These are phyloP conservation scores for Drosophila varians DNA, from an alignment of 1,140 invertebrate genomes.

Conservation along the genomic window DNA sequence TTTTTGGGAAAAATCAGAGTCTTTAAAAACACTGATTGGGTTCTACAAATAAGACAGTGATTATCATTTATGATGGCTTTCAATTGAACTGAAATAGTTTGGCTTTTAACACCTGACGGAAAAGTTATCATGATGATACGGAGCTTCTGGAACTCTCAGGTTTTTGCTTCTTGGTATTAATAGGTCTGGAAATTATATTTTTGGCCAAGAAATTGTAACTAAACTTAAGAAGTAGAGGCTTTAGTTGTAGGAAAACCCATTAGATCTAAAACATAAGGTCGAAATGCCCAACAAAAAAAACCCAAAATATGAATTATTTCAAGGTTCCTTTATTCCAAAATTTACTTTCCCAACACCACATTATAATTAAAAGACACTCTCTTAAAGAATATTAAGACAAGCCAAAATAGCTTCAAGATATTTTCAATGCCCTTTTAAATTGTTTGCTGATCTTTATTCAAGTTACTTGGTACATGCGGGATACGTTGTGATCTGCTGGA, in stretches of 20 bases:
- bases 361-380: too few relatives aligned
- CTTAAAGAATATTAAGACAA: too few relatives aligned
- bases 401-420: not conserved
- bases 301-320: too few relatives aligned
- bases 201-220: too few relatives aligned
- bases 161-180: not conserved
- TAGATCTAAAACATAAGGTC: too few relatives aligned
- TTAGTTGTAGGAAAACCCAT: too few relatives aligned
- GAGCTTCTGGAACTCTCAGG: not conserved
- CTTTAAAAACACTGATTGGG: constrained; percentile 6
- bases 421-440: not conserved
- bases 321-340: too few relatives aligned
- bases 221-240: too few relatives aligned
- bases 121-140: constrained; percentile 10
- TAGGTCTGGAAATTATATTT: too few relatives aligned
- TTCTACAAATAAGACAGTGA: not conserved
- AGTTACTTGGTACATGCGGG: constrained; percentile 8
- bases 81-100: not conserved
- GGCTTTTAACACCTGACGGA: not conserved
- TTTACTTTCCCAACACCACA: too few relatives aligned
- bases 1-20: constrained; percentile 29
- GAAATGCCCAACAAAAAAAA: too few relatives aligned
- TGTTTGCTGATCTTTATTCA: not conserved
- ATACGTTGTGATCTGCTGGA: constrained; percentile 23
- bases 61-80: constrained; percentile 24